Conservation (phyloP, 2,888 invertebrate species). For the Mythimna vitellina region DNA sequence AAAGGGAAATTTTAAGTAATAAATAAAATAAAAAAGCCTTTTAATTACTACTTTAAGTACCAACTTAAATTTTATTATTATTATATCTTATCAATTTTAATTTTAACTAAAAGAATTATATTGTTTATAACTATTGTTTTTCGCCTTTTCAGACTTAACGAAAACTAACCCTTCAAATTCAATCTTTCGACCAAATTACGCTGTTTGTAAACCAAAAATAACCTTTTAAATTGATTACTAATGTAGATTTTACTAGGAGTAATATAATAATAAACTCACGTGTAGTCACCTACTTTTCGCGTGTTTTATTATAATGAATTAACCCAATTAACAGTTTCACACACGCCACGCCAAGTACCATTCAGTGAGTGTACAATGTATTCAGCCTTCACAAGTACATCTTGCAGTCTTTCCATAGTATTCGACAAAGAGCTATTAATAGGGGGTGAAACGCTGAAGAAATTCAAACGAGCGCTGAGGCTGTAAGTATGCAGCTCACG, state of each 20-base stretch:
- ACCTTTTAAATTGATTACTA: constrained; percentile 1
- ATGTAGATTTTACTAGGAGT: constrained; percentile 26
- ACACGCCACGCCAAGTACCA: constrained; percentile 51
- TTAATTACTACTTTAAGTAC: no score
- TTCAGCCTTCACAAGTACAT: constrained; percentile 26
- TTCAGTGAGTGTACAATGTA: constrained; percentile 40
- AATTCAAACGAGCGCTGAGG: constrained; percentile 74
- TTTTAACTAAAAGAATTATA: no score
- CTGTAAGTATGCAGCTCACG: constrained; percentile 75
- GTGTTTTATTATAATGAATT: constrained; percentile 63
- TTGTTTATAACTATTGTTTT: no score
- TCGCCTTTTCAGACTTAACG: neutral
- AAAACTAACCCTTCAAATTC: neutral
- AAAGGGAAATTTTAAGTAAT: no score
- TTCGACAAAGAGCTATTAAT: constrained; percentile 74
- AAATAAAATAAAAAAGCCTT: no score
- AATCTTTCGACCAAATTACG: no score
- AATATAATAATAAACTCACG: constrained; percentile 17
- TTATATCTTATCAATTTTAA: no score
- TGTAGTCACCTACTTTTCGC: constrained; percentile 54
- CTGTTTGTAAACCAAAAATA: no score
- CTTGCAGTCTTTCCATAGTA: constrained; percentile 44
- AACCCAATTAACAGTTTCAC: constrained; percentile 59
- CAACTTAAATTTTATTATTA: no score
- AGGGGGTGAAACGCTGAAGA: constrained; percentile 73